Percentiles rank a stretch among this genome's conserved stretches.
Evolutionary conservation across 2,888 invertebrate species (phyloP).

Genomic region (Philonicus albiceps): DNA sequence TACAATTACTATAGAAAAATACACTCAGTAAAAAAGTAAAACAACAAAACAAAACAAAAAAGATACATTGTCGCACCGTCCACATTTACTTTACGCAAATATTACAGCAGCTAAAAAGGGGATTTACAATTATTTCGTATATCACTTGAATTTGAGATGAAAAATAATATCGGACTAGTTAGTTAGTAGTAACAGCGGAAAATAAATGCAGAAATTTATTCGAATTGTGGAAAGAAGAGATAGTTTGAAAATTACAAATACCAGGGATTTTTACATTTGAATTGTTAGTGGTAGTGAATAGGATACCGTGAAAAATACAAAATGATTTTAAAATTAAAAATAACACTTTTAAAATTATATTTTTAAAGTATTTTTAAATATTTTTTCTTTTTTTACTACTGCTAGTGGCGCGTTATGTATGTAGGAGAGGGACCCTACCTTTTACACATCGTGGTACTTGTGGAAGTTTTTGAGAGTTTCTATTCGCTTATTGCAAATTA

Average conservation of each 20-base stretch:
- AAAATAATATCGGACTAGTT: background rate
- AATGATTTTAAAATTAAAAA: background rate
- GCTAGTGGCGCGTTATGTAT: background rate
- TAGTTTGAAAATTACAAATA: background rate
- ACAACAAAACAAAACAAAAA: too few species aligned
- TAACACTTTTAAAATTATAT: background rate
- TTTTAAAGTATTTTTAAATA: background rate
- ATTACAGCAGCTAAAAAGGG: background rate
- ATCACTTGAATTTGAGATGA: background rate
- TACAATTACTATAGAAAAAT: slow-evolving; percentile 27
- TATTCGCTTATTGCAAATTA: background rate
- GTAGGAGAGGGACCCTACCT: background rate
- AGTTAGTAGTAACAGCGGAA: too few species aligned
- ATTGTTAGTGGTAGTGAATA: background rate
- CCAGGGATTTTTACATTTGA: background rate
- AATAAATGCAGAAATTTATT: background rate
- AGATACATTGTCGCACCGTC: slow-evolving; percentile 39
- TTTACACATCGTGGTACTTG: background rate
- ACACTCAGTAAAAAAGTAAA: background rate
- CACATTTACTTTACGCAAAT: slow-evolving; percentile 34
- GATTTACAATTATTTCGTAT: slow-evolving; percentile 7
- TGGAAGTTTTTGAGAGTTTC: background rate
- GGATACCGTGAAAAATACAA: background rate
- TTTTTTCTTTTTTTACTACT: background rate
- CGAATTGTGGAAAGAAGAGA: background rate